Evolutionary conservation across 35 echinoderm and acorn worm genomes (phyloP), one percentile per base, ranked within the genome.

Genomic region (Eucidaris tribuloides): DNA sequence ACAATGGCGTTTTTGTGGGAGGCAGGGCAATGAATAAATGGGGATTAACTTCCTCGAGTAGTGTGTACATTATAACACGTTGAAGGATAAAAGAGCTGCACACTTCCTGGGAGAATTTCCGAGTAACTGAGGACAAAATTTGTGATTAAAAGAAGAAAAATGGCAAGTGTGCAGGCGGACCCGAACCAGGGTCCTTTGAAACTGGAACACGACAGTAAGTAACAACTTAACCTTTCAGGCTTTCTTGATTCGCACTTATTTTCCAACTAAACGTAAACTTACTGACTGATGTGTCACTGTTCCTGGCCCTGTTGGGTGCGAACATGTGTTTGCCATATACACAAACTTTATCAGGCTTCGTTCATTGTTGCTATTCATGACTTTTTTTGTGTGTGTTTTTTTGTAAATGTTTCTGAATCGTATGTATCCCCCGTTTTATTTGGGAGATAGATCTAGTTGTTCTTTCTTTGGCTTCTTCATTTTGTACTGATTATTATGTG

Each of bases 151-250:
- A 78, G 43, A 44, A 41, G n/a, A n/a, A n/a, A n/a, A n/a, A 70
- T 83, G 57, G 62, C 58, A 3, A 76, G 30, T 31, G 36, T 30
- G 33, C 71, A 65, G 42, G 27, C 31, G 28, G 64, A 85, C 64
- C 81, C 83, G 64, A 62, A 81, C 56, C 42, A 45, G 45, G 90
- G 85, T 44, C 71, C 91, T 18, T 37, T 93, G 39, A 80, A 88
- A 46, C 45, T 93, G 63, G 84, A 70, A 88, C 91, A 88, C 50
- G 85, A 93, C 82, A 71, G 82, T 84, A 65, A 84, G 82, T 84
- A 9, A 52, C 9, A 52, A 44, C 22, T 58, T 32, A 54, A 13
- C 6, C 38, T 36, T 32, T 29, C 7, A 4, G 54, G 40, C 31
- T 30, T 83, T 7, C 13, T 20, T 24, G 14, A 30, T 34, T 81